phyloP scores from a whole-genome alignment of 1,140 invertebrate genomes.

The Drosophila nigromelanica region DNA sequence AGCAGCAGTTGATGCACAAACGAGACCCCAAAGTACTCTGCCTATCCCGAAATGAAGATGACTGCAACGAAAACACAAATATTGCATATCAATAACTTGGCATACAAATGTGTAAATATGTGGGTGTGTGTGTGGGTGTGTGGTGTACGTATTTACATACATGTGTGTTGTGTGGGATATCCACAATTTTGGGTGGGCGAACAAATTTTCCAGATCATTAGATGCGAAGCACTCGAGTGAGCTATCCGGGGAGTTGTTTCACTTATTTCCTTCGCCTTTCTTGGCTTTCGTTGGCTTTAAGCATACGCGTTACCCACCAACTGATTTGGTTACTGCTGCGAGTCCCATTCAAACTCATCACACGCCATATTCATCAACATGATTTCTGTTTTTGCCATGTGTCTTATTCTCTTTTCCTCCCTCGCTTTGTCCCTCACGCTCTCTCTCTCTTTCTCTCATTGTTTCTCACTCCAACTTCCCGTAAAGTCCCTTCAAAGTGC shows the following conservation, averaged over 20 bases:
- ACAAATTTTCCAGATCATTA: conserved; percentile 76
- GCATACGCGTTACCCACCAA: conserved; percentile 25
- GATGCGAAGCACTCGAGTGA: conserved; percentile 53
- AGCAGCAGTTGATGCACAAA: conserved; percentile 25
- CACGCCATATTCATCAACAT: conserved; percentile 72
- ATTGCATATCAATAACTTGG: conserved; percentile 49
- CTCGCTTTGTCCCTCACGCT: background rate
- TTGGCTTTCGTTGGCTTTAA: conserved; percentile 12
- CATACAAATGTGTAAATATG: conserved; percentile 30
- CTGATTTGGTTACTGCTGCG: conserved; percentile 29
- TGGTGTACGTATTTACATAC: conserved; percentile 1
- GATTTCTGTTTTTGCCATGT: conserved; percentile 41
- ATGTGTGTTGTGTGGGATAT: conserved; percentile 2
- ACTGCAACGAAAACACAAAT: conserved; percentile 49
- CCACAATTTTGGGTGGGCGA: conserved; percentile 32
- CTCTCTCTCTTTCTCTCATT: background rate
- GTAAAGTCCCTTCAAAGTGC: conserved; percentile 5
- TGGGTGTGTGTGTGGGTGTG: conserved; percentile 12
- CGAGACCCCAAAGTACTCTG: conserved; percentile 28
- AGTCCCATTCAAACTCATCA: conserved; percentile 62
- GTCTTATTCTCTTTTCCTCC: conserved; percentile 2
- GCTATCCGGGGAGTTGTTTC: conserved; percentile 43
- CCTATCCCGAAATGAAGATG: conserved; percentile 20
- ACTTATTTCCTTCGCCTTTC: conserved; percentile 17
- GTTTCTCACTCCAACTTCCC: background rate